Evolutionary conservation across 2,113 vertebrate genomes (phyloP), one percentile per base, ranked within the genome.

Genomic region (Circaetus gallicus): DNA sequence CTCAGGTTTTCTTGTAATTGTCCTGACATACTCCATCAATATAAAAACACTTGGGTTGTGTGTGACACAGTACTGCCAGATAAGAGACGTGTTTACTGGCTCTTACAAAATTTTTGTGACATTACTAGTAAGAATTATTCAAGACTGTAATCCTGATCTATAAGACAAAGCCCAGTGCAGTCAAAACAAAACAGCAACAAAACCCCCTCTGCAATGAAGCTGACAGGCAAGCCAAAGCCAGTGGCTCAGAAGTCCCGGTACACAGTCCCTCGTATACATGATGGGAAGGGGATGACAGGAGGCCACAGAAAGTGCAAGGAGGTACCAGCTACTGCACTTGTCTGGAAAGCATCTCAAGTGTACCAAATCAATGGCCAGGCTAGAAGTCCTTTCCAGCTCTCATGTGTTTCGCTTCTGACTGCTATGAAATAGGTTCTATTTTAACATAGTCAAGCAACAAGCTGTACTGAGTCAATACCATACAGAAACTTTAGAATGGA

Each of bases 261-360:
- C 66, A 9, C 11, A 4, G 66, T 40, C 29, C n/a, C 52, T 16
- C 0, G 0, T 9, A 24, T 7, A 29, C 0, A 0, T 22, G 79
- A 77, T 0, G 11, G 67, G 56, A 58, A 47, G 55, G 50, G 89
- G 34, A 45, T 66, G 69, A 52, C 0, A 0, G 61, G 62, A 67
- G 20, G 59, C 17, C 81, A 52, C 52, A 22, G 62, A n/a, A 32
- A 80, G 65, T 34, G 16, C 61, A 59, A 38, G 87, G 50, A 78
- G 28, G 19, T 66, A 42, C 42, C 47, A 70, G 86, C 34, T 66
- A 42, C 72, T 63, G 36, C 28, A 19, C 13, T 76, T 73, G 17
- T 69, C 52, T 84, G 50, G 22, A 63, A 66, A 84, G 9, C 83
- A 43, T 20, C 69, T 42, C 45, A 78, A 89, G 8, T 21, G 43